Conservation (phyloP, 2,888 invertebrate species). For the Dicyrtomina minuta region DNA sequence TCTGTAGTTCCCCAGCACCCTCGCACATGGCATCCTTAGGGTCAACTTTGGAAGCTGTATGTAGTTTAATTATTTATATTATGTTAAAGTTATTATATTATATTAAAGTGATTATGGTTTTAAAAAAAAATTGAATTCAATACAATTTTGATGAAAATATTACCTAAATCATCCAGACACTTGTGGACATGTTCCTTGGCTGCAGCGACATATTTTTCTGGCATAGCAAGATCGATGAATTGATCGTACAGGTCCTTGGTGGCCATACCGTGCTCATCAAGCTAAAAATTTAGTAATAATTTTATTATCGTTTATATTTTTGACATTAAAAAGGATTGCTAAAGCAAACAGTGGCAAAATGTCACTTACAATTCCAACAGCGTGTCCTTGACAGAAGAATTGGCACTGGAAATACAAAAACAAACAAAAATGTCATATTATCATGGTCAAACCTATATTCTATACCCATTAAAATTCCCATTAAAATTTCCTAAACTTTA, state of each 20-base stretch:
- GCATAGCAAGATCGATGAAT: background rate
- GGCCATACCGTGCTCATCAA: slow-evolving; percentile 2
- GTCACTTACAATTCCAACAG: slow-evolving; percentile 1
- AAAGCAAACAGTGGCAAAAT: too few relatives aligned
- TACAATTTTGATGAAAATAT: too few relatives aligned
- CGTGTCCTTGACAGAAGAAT: background rate
- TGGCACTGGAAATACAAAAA: background rate
- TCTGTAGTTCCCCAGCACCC: background rate
- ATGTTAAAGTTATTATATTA: too few relatives aligned
- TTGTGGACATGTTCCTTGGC: background rate
- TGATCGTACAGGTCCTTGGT: slow-evolving; percentile 2
- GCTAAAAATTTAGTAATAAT: background rate
- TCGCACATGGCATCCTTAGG: slow-evolving; percentile 3
- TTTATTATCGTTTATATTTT: background rate
- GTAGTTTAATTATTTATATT: background rate
- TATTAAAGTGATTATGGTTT: too few relatives aligned
- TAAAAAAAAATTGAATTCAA: too few relatives aligned
- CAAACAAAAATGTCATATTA: background rate
- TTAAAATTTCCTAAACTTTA: too few relatives aligned
- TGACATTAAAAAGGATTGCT: too few relatives aligned
- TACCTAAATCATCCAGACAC: slow-evolving; percentile 5
- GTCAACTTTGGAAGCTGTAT: background rate
- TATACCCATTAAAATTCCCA: too few relatives aligned
- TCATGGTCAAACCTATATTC: background rate
- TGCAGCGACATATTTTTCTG: background rate